Base-by-base conservation (phyloP, 2,113 vertebrate genomes). In the Oreochromis spilurus region DNA sequence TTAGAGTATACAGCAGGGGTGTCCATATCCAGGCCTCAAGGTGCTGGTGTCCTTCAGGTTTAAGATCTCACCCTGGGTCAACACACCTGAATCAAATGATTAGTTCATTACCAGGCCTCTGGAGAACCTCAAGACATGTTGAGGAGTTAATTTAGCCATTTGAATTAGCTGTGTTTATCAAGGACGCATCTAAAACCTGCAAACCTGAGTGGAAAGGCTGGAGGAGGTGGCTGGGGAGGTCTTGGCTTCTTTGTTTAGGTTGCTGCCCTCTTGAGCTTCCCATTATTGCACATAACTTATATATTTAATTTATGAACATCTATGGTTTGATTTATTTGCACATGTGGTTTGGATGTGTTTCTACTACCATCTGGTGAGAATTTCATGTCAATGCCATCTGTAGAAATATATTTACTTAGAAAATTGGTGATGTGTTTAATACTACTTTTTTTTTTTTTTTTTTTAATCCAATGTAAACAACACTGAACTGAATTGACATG, bases 1-100 rank as follows among this genome's bases (percentile, higher is more conserved):
- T 38, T 38, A 65, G 19, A 38, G 4, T 65, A 65, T 65, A 65
- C 60, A 65, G 34, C 34, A 0, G 60, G 58, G 58, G 31, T 62
- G 0, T 36, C 31, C 17, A 62, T 36, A 5, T 62, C 58, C 4
- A 62, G 58, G 60, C 0, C 60, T 65, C 31, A 36, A 34, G 17
- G 60, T 26, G 6, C 7, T 36, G 31, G 60, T 36, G 60, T 36
- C 60, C 31, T 65, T n/a, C 60, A 38, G 34, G 34, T 65, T 65
- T 65, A 38, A 38, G 34, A 65, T 65, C 10, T 65, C 4, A n/a
- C 38, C 19, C 34, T 65, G 60, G 34, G 34, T 21, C 34, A 65
- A 38, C 34, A 65, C 34, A 65, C n/a, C 60, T 38, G 60, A 65
- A 21, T 65, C 60, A 65, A 38, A 65, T 65, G 31, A 65, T 65